phyloP scores from a whole-genome alignment of 2,797 vertebrate species.

The Helarctos malayanus region DNA sequence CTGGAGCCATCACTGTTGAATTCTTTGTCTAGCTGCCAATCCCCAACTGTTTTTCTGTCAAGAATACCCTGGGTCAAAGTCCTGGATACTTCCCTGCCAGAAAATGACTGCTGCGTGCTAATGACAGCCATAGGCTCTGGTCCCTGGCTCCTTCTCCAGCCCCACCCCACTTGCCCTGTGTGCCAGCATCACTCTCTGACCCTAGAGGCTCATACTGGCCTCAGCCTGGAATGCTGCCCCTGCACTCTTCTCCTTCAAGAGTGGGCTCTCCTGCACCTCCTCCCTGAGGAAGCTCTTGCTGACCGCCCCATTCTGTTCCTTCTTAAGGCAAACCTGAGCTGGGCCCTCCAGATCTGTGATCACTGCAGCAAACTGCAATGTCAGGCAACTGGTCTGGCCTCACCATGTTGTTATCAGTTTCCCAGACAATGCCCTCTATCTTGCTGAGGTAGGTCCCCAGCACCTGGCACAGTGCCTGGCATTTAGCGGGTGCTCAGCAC shows the following conservation, averaged over 20 bases:
- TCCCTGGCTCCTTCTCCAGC: not conserved
- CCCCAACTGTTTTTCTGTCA: not conserved
- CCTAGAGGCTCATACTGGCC: not conserved
- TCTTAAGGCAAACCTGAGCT: not conserved
- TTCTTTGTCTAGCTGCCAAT: not conserved
- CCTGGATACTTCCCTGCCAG: not conserved
- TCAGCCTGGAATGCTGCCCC: not conserved
- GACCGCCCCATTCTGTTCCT: not conserved
- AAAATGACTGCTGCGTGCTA: not conserved
- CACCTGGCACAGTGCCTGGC: not conserved
- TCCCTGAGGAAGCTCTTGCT: not conserved
- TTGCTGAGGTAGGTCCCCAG: not conserved
- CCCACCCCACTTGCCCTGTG: rapidly evolving
- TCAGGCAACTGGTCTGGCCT: not conserved
- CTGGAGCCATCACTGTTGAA: not conserved
- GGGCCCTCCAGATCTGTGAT: not conserved
- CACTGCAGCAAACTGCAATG: not conserved
- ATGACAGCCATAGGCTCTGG: not conserved
- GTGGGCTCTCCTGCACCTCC: not conserved
- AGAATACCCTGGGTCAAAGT: not conserved
- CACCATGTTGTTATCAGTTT: not conserved
- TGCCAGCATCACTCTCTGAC: not conserved
- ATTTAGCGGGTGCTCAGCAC: not conserved
- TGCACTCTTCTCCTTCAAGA: not conserved
- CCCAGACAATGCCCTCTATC: not conserved